Evolutionary conservation across 2,797 vertebrate species (phyloP), one percentile per base, ranked within the genome.

Genomic region (Meriones psammophilus): DNA sequence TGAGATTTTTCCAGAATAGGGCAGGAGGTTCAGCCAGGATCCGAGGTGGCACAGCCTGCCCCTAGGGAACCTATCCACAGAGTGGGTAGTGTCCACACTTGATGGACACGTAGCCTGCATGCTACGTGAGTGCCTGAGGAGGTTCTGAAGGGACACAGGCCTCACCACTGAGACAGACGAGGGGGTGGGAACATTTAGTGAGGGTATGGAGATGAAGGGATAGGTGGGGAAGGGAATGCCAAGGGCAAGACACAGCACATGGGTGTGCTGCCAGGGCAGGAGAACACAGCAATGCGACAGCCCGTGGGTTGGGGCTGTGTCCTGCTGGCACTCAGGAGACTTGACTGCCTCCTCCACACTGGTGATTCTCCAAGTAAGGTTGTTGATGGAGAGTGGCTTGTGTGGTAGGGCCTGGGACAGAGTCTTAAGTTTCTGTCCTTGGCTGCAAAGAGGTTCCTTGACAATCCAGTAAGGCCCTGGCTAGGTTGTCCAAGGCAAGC

Each of bases 351-450:
- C 18, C 56, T 62, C 69, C 68, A 39, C 36, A 42, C 17, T 39
- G 26, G 74, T 0, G 6, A 24, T 30, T 73, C 18, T 76, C 71
- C 26, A 88, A 36, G 20, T 8, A 50, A 26, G 10, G 36, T 33
- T 20, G 5, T n/a, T 33, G 1, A 1, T 7, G 46, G 28, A 50
- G 46, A 33, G 46, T 24, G 42, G n/a, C 46, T 46, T 7, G 0
- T 17, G 60, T 1, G 33, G n/a, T 2, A 17, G 58, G 14, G 3
- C 3, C 69, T 3, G 5, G 26, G 30, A 30, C 24, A 15, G 33
- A 26, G 12, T 58, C 33, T 39, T 36, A 22, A 39, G 46, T 50
- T 86, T 79, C 30, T 62, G 39, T 4, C 15, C 30, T 2, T 24
- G 62, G 14, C 28, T 83, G 58, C 33, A 18, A 0, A 36, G 14